Evolutionary conservation across 2,797 vertebrate species (phyloP), one percentile per base, ranked within the genome.

Genomic region (Corythornis leucogaster): DNA sequence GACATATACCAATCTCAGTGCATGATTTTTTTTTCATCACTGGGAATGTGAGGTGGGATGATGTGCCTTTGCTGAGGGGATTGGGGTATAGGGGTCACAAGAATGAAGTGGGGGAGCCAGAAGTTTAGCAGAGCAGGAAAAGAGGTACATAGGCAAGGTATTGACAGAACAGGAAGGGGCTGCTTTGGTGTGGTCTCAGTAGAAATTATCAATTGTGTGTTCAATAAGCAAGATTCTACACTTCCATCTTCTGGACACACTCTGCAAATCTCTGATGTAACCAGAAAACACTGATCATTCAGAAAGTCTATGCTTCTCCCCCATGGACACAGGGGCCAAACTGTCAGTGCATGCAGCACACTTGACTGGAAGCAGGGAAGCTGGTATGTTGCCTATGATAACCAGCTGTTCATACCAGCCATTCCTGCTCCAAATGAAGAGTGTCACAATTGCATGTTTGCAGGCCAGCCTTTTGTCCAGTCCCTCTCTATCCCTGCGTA

Each of bases 381-480:
- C 68, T 86, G 53, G 51, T 82, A 63, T 53, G 8, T n/a, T 77
- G 79, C 31, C 50, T 78, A 3, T 6, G 18, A 53, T 43, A 88
- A 51, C 51, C 90, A 94, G 69, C 69, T 93, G 84, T 85, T 95
- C 93, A 92, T 92, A 82, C 54, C 88, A 91, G 71, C 84, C 67
- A 74, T 93, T 94, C 80, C 58, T 91, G 66, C 80, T 81, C 68
- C 77, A 42, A 78, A 67, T 40, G 10, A n/a, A 84, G 59, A 86
- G 48, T 48, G 40, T 31, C 77, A 58, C 55, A 69, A 53, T 0
- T 33, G 82, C 5, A 2, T 71, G n/a, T 89, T 71, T 80, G 75
- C 22, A 83, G 59, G 38, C 53, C 89, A 66, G 64, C 48, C 55
- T 90, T 75, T 77, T 81, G 71, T 94, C 46, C 48, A 77, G 26